Percentiles rank a stretch among this genome's conserved stretches.
Evolutionary conservation across 30 jellyfish, hydroid and myxozoan species (phyloP).

Genomic region (Hydractinia symbiolongicarpus): DNA sequence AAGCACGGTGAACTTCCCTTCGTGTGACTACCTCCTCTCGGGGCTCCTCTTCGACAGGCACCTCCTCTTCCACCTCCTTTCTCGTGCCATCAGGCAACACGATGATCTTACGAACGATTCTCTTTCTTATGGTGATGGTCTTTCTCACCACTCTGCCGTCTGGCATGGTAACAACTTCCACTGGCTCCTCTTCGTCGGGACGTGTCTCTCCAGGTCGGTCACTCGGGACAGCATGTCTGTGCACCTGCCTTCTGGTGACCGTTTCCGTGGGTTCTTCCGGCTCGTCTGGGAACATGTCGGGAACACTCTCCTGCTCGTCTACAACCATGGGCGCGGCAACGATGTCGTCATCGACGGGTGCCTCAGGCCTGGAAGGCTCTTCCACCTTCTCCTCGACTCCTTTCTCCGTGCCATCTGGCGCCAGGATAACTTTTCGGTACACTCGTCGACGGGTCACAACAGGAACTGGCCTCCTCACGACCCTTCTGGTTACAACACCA

Average conservation of each 20-base stretch:
- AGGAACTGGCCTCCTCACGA: conserved; percentile 37
- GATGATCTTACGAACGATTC: conserved; percentile 46
- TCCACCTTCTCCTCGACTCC: conserved; percentile 56
- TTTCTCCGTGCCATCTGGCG: conserved; percentile 48
- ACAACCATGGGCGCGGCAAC: conserved; percentile 9
- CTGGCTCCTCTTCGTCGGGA: conserved; percentile 41
- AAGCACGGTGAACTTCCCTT: too few species aligned
- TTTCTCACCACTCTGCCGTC: conserved; percentile 28
- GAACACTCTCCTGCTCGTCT: background rate
- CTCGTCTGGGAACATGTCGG: conserved; percentile 14
- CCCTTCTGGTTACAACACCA: conserved; percentile 48
- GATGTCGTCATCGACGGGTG: conserved; percentile 19
- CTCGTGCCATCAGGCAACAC: conserved; percentile 53
- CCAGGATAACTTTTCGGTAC: conserved; percentile 44
- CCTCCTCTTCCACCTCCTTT: conserved; percentile 51
- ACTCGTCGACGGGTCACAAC: conserved; percentile 50
- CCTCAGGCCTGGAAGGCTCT: conserved; percentile 16
- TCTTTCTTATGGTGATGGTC: conserved; percentile 43
- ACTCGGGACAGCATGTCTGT: conserved; percentile 9
- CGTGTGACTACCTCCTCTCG: too few species aligned
- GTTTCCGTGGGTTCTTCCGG: conserved; percentile 13
- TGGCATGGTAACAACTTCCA: background rate
- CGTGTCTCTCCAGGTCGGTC: background rate
- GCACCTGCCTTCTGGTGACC: background rate
- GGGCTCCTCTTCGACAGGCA: too few species aligned